Percentiles rank a stretch among this genome's conserved stretches.
Conservation (phyloP, 2,797 vertebrate genomes). For the Mus spretus region DNA sequence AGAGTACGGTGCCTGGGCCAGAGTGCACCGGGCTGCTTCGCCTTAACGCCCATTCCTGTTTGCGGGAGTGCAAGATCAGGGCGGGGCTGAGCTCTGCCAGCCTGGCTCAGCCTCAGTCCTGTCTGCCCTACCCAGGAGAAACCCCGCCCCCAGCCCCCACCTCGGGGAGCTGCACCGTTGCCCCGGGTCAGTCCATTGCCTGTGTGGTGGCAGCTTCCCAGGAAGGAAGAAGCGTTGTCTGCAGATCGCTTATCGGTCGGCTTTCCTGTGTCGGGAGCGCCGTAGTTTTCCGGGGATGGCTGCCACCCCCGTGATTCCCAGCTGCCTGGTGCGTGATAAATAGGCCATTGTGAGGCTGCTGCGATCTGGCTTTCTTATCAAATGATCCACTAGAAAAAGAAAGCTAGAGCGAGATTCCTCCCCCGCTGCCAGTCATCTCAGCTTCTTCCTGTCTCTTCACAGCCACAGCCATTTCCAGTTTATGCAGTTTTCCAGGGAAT, state of each 20-base stretch:
- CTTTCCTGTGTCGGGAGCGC: constrained; percentile 88
- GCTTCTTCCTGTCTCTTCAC: constrained; percentile 39
- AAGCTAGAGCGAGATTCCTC: constrained; percentile 65
- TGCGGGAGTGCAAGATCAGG: background rate
- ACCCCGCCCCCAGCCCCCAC: background rate
- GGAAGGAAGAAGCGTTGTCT: constrained; percentile 89
- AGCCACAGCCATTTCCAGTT: background rate
- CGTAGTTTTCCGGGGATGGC: constrained; percentile 85
- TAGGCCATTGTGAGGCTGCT: constrained; percentile 85
- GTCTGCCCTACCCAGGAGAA: background rate
- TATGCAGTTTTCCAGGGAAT: background rate
- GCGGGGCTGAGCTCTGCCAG: background rate
- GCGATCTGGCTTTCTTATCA: constrained; percentile 86
- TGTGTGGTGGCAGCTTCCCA: constrained; percentile 85
- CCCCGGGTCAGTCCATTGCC: constrained; percentile 82
- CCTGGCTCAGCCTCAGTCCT: constrained; percentile 59
- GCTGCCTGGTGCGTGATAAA: constrained; percentile 86
- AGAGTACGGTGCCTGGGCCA: background rate
- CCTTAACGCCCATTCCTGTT: rapidly evolving
- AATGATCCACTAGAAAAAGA: constrained; percentile 68
- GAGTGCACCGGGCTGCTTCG: background rate
- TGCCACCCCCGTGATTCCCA: constrained; percentile 90
- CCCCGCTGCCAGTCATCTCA: constrained; percentile 71
- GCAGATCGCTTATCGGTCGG: constrained; percentile 88
- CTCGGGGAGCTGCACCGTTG: background rate